phyloP scores from a whole-genome alignment of 2,113 vertebrate genomes.

The Erythrocebus patas region DNA sequence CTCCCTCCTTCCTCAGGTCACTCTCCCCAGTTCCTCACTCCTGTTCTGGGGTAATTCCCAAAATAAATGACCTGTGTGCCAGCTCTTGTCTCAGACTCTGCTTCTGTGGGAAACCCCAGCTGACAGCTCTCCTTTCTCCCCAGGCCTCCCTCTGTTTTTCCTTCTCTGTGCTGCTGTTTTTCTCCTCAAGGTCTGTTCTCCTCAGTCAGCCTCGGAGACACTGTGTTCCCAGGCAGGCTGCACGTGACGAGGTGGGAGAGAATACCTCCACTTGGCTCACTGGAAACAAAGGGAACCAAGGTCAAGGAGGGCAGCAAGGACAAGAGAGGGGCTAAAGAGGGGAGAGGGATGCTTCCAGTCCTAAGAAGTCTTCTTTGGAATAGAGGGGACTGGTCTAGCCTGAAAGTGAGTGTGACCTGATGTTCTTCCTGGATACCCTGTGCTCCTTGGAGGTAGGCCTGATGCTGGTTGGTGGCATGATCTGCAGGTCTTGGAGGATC shows the following conservation, averaged over 20 bases:
- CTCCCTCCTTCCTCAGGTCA: neutral
- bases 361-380: neutral
- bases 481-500: neutral
- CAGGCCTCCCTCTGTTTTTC: too few relatives aligned
- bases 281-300: rapidly evolving
- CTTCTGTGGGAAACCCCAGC: neutral
- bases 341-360: neutral
- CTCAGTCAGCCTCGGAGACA: neutral
- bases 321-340: neutral
- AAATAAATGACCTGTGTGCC: neutral
- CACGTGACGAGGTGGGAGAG: neutral
- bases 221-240: neutral
- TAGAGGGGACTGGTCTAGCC: neutral
- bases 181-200: neutral
- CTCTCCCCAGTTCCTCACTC: neutral
- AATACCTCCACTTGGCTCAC: too few relatives aligned
- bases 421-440: neutral
- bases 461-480: neutral
- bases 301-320: neutral
- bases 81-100: neutral
- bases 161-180: neutral
- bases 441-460: neutral
- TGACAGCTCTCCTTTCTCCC: neutral
- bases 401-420: neutral
- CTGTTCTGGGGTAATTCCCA: neutral